Base-by-base conservation (phyloP, 2,113 vertebrate genomes). In the Podiceps cristatus region DNA sequence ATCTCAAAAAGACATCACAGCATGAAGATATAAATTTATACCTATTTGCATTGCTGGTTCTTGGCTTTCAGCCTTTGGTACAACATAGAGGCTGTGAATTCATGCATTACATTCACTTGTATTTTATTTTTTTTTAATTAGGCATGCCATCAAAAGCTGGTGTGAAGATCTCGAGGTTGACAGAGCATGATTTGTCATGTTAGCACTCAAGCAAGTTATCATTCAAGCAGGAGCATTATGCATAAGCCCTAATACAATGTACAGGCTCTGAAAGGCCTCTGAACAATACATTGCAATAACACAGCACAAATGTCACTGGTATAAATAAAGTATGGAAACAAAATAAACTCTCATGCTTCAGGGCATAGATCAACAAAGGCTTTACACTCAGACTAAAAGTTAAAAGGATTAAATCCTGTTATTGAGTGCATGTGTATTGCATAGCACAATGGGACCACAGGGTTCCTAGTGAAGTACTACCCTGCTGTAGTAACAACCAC, bases 261-360 rank as follows among this genome's bases (percentile, higher is more conserved):
- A 42, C 13, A 37, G 47, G 33, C 20, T 91, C 69, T 82, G 31
- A 87, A 96, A 88, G 66, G 18, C 25, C 19, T 64, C 73, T 90
- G 68, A 95, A 82, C 28, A 85, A 53, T 64, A 42, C 0, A 0
- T 15, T 45, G 35, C 24, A 86, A 76, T 55, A 95, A 37, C 31
- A 59, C 20, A 50, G 40, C 47, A 81, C 7, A 75, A 91, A 79
- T 78, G 25, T 60, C 56, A 75, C 59, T 52, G 18, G 13, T 52
- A 68, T 59, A 85, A 96, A 93, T 52, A 77, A 92, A 93, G 27
- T n/a, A 92, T 20, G 17, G 64, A 74, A 95, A 64, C 47, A 80
- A 93, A 90, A 86, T 35, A 90, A 93, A 79, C 24, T n/a, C 9
- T 90, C 9, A 9, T 74, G 75, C 59, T 80, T 94, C 67, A 52